Base-by-base conservation (phyloP, 2,113 vertebrate genomes). In the Garra rufa region DNA sequence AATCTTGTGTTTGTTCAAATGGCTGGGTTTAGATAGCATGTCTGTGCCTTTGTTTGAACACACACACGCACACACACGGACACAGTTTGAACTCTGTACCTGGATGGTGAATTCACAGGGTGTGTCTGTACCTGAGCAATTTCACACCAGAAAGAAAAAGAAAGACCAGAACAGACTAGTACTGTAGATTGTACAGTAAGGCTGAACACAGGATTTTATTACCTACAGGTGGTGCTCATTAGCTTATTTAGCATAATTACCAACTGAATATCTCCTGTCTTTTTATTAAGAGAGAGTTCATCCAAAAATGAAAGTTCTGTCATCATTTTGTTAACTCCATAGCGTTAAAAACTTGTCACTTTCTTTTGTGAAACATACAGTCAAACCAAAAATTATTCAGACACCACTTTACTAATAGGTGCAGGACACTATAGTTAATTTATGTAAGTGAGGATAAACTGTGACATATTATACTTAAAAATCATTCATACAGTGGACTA, bases 61-160 rank as follows among this genome's bases (percentile, higher is more conserved):
- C 52, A 48, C 38, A 52, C 63, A 52, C 24, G 19, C 55, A 57
- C 55, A 9, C 55, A n/a, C 55, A 41, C 17, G n/a, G n/a, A 52
- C 65, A 63, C 9, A 44, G 21, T 38, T 46, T 67, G 65, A 21
- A 76, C 61, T 52, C 48, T 84, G 57, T 77, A 71, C 43, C 41
- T 80, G 59, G 38, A 79, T 11, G n/a, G 41, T 75, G 24, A 81
- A 41, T 73, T 48, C 17, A 6, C 28, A 74, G 71, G 81, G 70
- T 76, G 82, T 69, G 75, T 76, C 74, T 57, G 2, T 52, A 43
- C 48, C 34, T 44, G 76, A 63, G 38, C 19, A 44, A 28, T 44
- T 28, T 79, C n/a, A 63, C n/a, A 19, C 38, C 10, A 79, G 14
- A 63, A n/a, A 44, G 76, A 43, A 13, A 55, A n/a, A 78, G 41